Evolutionary conservation across 2,888 invertebrate genomes (phyloP), one percentile per base, ranked within the genome.

Genomic region (Griposia aprilina): DNA sequence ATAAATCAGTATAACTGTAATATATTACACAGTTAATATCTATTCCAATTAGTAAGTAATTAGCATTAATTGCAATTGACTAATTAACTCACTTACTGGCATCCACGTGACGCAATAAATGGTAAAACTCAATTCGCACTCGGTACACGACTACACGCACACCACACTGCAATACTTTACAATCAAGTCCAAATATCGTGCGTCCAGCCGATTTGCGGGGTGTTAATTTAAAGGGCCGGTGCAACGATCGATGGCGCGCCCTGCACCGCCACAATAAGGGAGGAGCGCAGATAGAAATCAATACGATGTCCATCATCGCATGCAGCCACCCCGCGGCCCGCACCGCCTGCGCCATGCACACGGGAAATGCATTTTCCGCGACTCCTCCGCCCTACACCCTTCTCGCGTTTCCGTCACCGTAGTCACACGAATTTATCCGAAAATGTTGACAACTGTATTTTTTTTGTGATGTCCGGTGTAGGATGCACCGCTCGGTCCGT

Each of bases 291-390:
- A 96, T 96, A 96, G 96, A 96, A 97, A 97, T 97, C 97, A 96
- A 97, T 97, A 97, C 96, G 96, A 95, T 97, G 97, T 97, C 97
- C 97, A 97, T 96, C 97, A 97, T 96, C 96, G 96, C 96, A 96
- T 97, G 97, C 97, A 97, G 97, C 97, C 97, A 96, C 97, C 97
- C 97, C 97, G 97, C 97, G 97, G 97, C 95, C 95, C 97, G 94
- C 96, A 93, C 94, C 94, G 94, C 95, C 95, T 95, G 95, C 96
- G 95, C 96, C 93, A 92, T 96, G 96, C 96, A 96, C 95, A 93
- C 91, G 94, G 95, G 93, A 95, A 95, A 95, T 96, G 96, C 96
- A 96, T 95, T 95, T 94, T 93, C 94, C 94, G 92, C 94, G 91
- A 91, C 91, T 88, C 90, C 91, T 86, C 91, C 90, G 91, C 92